These are phyloP conservation scores for Cathartes aura DNA, from an alignment of 2,113 vertebrate genomes.

Conservation along the genomic window DNA sequence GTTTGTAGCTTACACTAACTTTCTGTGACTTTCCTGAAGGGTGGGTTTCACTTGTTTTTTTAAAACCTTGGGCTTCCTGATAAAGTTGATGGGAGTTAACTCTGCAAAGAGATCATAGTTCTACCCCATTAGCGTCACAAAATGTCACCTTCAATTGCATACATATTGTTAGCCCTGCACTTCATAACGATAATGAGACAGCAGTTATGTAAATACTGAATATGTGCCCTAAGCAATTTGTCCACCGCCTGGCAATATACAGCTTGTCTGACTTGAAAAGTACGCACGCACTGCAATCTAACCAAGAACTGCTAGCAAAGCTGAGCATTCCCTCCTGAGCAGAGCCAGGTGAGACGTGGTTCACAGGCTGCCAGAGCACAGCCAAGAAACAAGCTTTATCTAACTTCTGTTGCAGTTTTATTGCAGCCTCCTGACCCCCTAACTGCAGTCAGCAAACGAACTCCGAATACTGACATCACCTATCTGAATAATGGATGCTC, in stretches of 20 bases:
- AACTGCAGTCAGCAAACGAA: background rate
- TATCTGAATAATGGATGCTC: constrained; percentile 9
- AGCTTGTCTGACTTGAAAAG: constrained; percentile 56
- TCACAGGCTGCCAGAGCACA: background rate
- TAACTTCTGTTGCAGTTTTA: background rate
- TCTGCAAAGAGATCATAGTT: constrained; percentile 45
- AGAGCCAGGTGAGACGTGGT: background rate
- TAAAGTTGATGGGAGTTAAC: constrained; percentile 20
- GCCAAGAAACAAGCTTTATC: constrained; percentile 17
- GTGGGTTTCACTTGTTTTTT: background rate
- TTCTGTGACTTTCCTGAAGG: background rate
- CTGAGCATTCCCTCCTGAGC: background rate
- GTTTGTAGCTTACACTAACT: background rate
- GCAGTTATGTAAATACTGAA: constrained; percentile 74
- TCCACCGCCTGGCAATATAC: constrained; percentile 60
- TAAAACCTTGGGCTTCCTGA: background rate
- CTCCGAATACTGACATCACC: background rate
- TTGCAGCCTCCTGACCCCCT: background rate
- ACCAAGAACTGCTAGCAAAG: background rate
- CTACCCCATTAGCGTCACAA: constrained; percentile 58
- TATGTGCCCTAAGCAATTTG: constrained; percentile 66
- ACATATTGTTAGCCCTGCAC: constrained; percentile 47
- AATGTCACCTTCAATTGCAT: constrained; percentile 70
- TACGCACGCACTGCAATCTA: background rate
- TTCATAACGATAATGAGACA: constrained; percentile 72